Conservation (phyloP, 2,888 invertebrate species). For the Drosophila aldrichi region DNA sequence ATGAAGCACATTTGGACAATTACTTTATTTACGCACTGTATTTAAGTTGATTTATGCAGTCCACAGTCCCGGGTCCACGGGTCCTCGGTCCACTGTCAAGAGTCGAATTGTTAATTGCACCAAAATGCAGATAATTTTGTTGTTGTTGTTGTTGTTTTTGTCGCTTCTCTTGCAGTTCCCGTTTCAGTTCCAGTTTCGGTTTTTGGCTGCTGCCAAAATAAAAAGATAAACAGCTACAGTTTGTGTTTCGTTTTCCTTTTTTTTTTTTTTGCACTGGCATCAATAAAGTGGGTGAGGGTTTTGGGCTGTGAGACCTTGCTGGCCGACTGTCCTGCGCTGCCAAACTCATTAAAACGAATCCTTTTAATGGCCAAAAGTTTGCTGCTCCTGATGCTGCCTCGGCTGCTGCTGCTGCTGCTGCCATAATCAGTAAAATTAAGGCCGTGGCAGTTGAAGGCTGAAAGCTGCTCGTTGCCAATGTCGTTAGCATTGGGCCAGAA, state of each 20-base stretch:
- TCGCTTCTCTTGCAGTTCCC: slow-evolving; percentile 4
- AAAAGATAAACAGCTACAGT: slow-evolving; percentile 75
- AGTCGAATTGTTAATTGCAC: slow-evolving; percentile 74
- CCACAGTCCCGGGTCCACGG: slow-evolving; percentile 16
- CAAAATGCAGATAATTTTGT: slow-evolving; percentile 67
- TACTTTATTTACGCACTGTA: slow-evolving; percentile 80
- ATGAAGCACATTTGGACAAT: slow-evolving; percentile 64
- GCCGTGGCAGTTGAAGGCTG: slow-evolving; percentile 71
- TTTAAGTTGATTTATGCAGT: slow-evolving; percentile 77
- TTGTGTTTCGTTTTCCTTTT: slow-evolving; percentile 4
- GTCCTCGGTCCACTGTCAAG: background rate
- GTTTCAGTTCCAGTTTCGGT: slow-evolving; percentile 42
- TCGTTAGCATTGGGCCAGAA: slow-evolving; percentile 65
- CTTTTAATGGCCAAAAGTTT: slow-evolving; percentile 79
- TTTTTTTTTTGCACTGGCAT: slow-evolving; percentile 45
- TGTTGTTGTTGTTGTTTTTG: background rate
- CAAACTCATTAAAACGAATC: slow-evolving; percentile 80
- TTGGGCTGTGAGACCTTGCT: slow-evolving; percentile 45
- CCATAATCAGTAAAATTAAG: slow-evolving; percentile 78
- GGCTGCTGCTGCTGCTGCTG: slow-evolving; percentile 42
- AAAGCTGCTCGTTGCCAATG: slow-evolving; percentile 68
- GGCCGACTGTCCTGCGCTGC: slow-evolving; percentile 38
- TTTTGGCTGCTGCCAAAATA: slow-evolving; percentile 46
- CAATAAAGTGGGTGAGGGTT: slow-evolving; percentile 38
- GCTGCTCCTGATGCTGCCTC: slow-evolving; percentile 44